Percentiles rank a stretch among this genome's conserved stretches.
Evolutionary conservation across 1,140 invertebrate genomes (phyloP).

Genomic region (Temnothorax curvispinosus): DNA sequence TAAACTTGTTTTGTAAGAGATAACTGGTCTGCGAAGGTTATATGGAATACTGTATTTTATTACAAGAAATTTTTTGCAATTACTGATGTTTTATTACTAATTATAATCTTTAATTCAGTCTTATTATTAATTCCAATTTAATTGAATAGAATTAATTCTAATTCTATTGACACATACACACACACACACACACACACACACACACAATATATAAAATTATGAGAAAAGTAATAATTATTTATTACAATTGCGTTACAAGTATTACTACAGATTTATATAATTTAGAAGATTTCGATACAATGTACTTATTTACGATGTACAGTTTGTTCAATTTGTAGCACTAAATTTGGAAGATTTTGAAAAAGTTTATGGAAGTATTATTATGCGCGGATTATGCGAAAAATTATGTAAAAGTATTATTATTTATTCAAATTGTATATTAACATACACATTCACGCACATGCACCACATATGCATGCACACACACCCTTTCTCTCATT

Average conservation of each 20-base stretch:
- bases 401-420: too few species aligned
- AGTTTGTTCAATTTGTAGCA: background rate
- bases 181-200: too few species aligned
- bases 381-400: background rate
- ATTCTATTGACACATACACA: background rate
- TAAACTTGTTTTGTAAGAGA: background rate
- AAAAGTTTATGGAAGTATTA: background rate
- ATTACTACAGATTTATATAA: background rate
- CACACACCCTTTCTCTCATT: background rate
- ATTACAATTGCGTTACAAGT: background rate
- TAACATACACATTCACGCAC: background rate
- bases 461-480: background rate
- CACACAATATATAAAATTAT: background rate
- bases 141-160: background rate
- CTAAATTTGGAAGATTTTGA: background rate
- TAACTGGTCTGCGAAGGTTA: background rate
- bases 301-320: background rate
- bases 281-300: background rate
- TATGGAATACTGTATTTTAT: background rate
- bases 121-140: background rate
- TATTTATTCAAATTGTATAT: background rate
- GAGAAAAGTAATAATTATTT: background rate
- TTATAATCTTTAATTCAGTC: background rate
- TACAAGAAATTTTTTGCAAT: background rate
- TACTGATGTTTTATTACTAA: background rate